Base-by-base conservation (phyloP, 2,113 vertebrate genomes). In the Mionectes macconnelli region DNA sequence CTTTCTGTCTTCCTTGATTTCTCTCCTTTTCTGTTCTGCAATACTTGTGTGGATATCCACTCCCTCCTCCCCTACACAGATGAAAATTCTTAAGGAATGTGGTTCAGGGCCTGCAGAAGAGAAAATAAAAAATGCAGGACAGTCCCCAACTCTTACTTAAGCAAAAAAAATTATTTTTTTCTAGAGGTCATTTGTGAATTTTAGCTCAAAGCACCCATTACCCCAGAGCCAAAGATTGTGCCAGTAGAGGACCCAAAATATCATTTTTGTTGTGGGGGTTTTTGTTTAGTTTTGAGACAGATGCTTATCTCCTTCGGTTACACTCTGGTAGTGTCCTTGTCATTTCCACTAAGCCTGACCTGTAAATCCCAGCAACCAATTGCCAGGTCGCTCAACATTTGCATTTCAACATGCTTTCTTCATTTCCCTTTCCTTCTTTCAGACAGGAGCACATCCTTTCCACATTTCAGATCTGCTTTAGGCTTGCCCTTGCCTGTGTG, bases 41-140 rank as follows among this genome's bases (percentile, higher is more conserved):
- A 6, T 22, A 30, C 5, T 33, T 53, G 6, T 45, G 22, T 42
- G 16, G 42, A 62, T 89, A 9, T 28, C 10, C 16, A n/a, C 44
- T 64, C 33, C 40, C 4, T 0, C 40, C 4, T 0, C 4, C 69
- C 56, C 49, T 47, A 63, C 7, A 56, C 55, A 59, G 30, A 50
- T 10, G 8, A 85, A 45, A 74, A 70, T 25, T 31, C 25, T 9
- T 23, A 70, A 81, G 17, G n/a, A 69, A 49, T 30, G 12, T n/a
- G 10, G 50, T 22, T 70, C n/a, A 93, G 42, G 19, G 35, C 7
- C 39, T 50, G 30, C 22, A 78, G 47, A 53, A 52, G 30, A 49
- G 10, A 78, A 84, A 90, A 47, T 33, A 6, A 40, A 49, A 74
- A 57, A 31, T 9, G n/a, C 56, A 80, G 10, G 12, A 53, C 9